Conservation (phyloP, 2,797 vertebrate genomes). For the Sebastiscus tertius region DNA sequence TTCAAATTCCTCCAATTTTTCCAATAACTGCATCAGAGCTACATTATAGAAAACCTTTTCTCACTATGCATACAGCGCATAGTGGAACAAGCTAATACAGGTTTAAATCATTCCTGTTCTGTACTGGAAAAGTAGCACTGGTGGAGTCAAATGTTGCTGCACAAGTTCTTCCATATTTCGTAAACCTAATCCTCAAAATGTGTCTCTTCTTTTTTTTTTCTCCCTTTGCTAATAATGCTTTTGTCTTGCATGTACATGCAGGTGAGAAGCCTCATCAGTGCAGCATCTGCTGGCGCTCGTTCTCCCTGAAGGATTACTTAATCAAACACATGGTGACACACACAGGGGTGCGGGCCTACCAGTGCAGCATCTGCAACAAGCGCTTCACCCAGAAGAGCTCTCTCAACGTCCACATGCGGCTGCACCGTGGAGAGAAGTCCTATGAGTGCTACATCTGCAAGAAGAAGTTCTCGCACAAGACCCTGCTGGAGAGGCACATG, state of each 20-base stretch:
- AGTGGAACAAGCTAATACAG: conserved; percentile 17
- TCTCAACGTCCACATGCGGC: conserved; percentile 99
- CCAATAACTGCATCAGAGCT: neutral
- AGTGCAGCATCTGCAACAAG: conserved; percentile 99
- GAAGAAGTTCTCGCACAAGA: conserved; percentile 99
- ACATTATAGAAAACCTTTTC: neutral
- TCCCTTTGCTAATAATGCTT: conserved; percentile 29
- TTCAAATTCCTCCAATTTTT: conserved; percentile 2
- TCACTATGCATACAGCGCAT: neutral
- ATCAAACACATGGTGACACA: conserved; percentile 99
- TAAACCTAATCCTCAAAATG: conserved; percentile 32
- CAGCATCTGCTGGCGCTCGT: conserved; percentile 99
- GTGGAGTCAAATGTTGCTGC: conserved; percentile 42
- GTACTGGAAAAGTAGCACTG: conserved; percentile 35
- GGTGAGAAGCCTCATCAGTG: conserved; percentile 99
- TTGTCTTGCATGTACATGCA: conserved; percentile 75
- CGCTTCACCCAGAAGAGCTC: conserved; percentile 99
- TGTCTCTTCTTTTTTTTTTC: conserved; percentile 4
- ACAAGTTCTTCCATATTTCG: conserved; percentile 20
- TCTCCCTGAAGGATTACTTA: conserved; percentile 99
- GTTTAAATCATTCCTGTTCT: conserved; percentile 47
- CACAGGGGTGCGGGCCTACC: conserved; percentile 98
- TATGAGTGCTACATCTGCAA: conserved; percentile 99
- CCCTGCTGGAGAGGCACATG: conserved; percentile 98
- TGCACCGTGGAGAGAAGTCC: conserved; percentile 99